Base-by-base conservation (phyloP, 2,888 invertebrate genomes). In the Lumbricus terrestris region DNA sequence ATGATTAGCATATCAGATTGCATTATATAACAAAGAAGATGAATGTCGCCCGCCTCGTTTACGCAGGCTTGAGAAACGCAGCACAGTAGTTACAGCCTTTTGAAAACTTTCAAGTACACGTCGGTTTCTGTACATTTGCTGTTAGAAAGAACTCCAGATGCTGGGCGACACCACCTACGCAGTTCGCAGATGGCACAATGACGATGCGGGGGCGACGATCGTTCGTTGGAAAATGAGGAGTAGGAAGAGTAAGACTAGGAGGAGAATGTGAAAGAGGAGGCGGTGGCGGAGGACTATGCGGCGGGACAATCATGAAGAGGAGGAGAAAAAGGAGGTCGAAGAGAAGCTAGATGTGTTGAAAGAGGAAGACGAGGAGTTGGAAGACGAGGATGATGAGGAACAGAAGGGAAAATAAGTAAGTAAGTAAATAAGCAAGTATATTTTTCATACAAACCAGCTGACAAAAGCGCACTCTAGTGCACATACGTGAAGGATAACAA, bases 91-190 rank as follows among this genome's bases (percentile, higher is more conserved):
- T 20, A 23, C 47, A n/a, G 47, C 47, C 29, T 69, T 29, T 69
- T 8, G 69, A 69, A 69, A n/a, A n/a, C n/a, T 69, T 69, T 69
- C n/a, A 69, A n/a, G 29, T 69, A 69, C n/a, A 69, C n/a, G 69
- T 69, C 69, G 69, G 8, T 69, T 54, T 29, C 29, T 29, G 23
- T n/a, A n/a, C 69, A 69, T 11, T n/a, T n/a, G n/a, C 69, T n/a
- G 69, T 1, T 69, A 6, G n/a, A n/a, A 69, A 69, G 69, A 29
- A 69, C 11, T 69, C 69, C 69, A 69, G 69, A n/a, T 69, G 8
- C 69, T n/a, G 69, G 69, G 69, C 69, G n/a, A 69, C 69, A n/a
- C 69, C 69, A n/a, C 69, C 69, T n/a, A 69, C 69, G 69, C 69
- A 13, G 11, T 69, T 69, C 69, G 69, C 69, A 69, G 69, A 69